Conservation (phyloP, 1,140 invertebrate species). For the Drosophila kurseongensis region DNA sequence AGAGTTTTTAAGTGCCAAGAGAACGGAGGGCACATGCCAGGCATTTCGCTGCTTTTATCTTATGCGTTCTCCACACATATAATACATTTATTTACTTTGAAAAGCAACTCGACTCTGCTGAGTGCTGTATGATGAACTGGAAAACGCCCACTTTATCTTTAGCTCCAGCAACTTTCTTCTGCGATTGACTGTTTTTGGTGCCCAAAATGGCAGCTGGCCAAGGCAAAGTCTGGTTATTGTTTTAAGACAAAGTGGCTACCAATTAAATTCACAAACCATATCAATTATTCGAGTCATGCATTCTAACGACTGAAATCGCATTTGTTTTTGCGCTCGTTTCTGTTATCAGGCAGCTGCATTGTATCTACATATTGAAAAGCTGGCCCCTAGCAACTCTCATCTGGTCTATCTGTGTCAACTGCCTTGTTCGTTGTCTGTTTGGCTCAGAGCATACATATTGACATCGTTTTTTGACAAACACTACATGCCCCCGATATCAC, state of each 20-base stretch:
- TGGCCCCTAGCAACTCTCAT: conserved; percentile 8
- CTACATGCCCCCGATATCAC: conserved; percentile 35
- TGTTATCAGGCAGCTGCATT: conserved; percentile 47
- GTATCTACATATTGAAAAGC: conserved; percentile 31
- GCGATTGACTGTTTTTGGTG: not conserved
- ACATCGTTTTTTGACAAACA: conserved; percentile 76
- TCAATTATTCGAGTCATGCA: conserved; percentile 33
- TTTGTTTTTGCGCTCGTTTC: conserved; percentile 10
- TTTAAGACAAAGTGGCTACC: conserved; percentile 10
- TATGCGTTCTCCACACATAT: conserved; percentile 35
- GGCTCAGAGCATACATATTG: conserved; percentile 57
- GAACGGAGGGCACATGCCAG: conserved; percentile 29
- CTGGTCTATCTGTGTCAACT: conserved; percentile 70
- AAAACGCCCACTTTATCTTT: conserved; percentile 29
- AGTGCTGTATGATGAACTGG: conserved; percentile 42
- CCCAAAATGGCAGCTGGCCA: conserved; percentile 18
- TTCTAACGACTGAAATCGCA: conserved; percentile 24
- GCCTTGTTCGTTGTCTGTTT: conserved; percentile 34
- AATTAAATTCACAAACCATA: conserved; percentile 10
- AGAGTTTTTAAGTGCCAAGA: conserved; percentile 27
- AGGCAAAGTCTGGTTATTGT: conserved; percentile 13
- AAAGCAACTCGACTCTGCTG: conserved; percentile 38
- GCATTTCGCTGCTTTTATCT: conserved; percentile 33
- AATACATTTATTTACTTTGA: conserved; percentile 50
- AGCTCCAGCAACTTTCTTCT: conserved; percentile 2